These are phyloP conservation scores for Sardina pilchardus DNA, from an alignment of 2,113 vertebrate species.

Conservation along the genomic window DNA sequence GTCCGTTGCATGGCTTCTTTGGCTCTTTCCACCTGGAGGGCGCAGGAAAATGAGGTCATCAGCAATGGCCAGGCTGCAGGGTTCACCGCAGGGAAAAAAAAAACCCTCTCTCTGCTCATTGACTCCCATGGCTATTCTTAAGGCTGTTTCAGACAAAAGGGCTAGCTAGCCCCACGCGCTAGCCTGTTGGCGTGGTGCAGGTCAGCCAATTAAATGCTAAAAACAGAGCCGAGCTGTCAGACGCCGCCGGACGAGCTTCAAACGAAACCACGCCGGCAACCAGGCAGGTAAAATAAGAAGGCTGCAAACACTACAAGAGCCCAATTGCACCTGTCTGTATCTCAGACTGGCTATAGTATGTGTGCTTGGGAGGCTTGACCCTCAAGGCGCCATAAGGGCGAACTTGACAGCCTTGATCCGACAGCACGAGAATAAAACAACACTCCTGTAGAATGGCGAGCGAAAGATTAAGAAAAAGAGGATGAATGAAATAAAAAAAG, in stretches of 20 bases:
- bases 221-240: conserved; percentile 69
- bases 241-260: conserved; percentile 66
- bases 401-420: background rate
- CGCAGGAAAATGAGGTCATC: conserved; percentile 32
- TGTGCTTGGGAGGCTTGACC: background rate
- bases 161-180: conserved; percentile 46
- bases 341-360: background rate
- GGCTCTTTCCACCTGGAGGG: conserved; percentile 87
- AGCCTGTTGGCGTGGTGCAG: conserved; percentile 77
- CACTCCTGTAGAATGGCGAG: background rate
- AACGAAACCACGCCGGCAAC: conserved; percentile 56
- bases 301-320: background rate
- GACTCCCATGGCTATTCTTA: conserved; percentile 74
- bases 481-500: background rate
- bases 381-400: background rate
- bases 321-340: background rate
- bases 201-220: conserved; percentile 85
- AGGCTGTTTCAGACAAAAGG: conserved; percentile 61
- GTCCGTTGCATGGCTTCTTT: conserved; percentile 77
- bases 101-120: conserved; percentile 65
- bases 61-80: background rate
- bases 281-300: background rate
- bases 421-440: background rate
- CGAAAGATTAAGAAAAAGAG: background rate
- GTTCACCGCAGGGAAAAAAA: background rate